Evolutionary conservation across 2,888 invertebrate species (phyloP).

Genomic region (Ctena decussata): DNA sequence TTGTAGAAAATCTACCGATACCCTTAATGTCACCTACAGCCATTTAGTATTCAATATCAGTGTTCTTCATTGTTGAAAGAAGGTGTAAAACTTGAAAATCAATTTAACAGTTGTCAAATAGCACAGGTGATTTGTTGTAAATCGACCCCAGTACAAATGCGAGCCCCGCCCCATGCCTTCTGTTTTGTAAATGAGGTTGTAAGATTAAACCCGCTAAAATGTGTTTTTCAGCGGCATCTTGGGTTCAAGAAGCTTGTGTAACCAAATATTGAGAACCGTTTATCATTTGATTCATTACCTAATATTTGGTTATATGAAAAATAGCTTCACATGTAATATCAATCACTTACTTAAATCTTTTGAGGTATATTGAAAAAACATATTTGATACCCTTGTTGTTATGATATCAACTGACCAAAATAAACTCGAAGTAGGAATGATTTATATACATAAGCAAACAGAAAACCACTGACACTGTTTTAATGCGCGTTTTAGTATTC

Average conservation of each 20-base stretch:
- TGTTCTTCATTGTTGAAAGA: slow-evolving; percentile 8
- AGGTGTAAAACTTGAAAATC: slow-evolving; percentile 14
- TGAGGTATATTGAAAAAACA: not conserved
- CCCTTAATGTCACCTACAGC: slow-evolving; percentile 12
- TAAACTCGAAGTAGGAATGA: not conserved
- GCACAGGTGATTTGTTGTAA: slow-evolving; percentile 16
- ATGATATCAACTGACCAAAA: not conserved
- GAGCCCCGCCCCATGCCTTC: slow-evolving; percentile 7
- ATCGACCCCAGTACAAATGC: slow-evolving; percentile 7
- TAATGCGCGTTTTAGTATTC: too few relatives aligned
- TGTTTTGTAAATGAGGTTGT: slow-evolving; percentile 13
- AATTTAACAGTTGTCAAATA: slow-evolving; percentile 17
- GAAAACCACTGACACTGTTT: too few relatives aligned
- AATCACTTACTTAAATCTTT: not conserved
- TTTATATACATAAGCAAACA: too few relatives aligned
- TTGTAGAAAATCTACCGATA: slow-evolving; percentile 6
- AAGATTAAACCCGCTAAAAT: not conserved
- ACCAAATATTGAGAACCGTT: not conserved
- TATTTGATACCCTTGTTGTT: not conserved
- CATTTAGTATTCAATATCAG: slow-evolving; percentile 11
- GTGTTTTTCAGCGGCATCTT: not conserved
- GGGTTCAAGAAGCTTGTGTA: not conserved
- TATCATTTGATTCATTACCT: not conserved
- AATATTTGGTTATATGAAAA: not conserved
- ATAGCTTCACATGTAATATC: not conserved